phyloP scores from a whole-genome alignment of 2,797 vertebrate species.

The Spondyliosoma cantharus region DNA sequence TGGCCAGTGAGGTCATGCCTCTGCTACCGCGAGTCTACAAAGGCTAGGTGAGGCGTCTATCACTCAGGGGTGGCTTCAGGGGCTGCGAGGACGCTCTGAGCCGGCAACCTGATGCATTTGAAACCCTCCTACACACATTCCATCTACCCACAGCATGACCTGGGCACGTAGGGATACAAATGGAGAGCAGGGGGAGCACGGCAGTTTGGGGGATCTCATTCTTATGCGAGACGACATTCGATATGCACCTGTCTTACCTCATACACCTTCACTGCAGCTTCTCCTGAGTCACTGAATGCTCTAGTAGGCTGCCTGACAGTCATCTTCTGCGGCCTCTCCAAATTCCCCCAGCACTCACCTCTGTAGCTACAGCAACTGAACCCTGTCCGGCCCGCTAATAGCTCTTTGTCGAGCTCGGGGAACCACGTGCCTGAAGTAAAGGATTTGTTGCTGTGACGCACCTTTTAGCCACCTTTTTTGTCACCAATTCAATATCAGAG shows the following conservation, averaged over 20 bases:
- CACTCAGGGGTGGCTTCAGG: constrained; percentile 68
- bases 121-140: constrained; percentile 82
- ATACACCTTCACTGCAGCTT: constrained; percentile 52
- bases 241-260: constrained; percentile 72
- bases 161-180: constrained; percentile 59
- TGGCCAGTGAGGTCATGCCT: constrained; percentile 78
- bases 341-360: constrained; percentile 14
- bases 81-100: constrained; percentile 60
- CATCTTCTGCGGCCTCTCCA: constrained; percentile 15
- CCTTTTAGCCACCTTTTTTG: background rate
- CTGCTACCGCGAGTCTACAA: constrained; percentile 67
- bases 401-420: constrained; percentile 6
- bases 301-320: constrained; percentile 26
- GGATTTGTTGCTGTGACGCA: background rate
- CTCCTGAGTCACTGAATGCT: constrained; percentile 45
- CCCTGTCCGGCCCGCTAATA: background rate
- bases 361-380: constrained; percentile 26
- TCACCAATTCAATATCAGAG: background rate
- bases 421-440: background rate
- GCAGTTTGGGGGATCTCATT: constrained; percentile 53
- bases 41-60: constrained; percentile 64
- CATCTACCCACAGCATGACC: constrained; percentile 67
- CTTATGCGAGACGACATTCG: constrained; percentile 62
- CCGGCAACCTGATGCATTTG: constrained; percentile 78
- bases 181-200: constrained; percentile 40